A percentile compares a stretch with the other conserved stretches of the same genome.
Conservation (phyloP, 2,888 invertebrate genomes). For the Choristoneura rosaceana region DNA sequence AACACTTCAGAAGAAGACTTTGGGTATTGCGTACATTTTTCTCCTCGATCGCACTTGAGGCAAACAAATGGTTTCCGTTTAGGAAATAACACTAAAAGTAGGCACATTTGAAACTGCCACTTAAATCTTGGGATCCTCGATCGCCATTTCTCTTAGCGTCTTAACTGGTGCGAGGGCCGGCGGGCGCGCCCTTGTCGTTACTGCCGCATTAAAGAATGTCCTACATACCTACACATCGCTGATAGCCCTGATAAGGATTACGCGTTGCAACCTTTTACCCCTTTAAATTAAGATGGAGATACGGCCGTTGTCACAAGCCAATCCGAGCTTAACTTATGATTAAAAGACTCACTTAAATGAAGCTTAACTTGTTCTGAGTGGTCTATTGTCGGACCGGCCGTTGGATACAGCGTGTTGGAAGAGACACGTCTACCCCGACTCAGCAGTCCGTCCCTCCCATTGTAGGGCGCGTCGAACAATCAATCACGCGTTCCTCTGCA, state of each 20-base stretch:
- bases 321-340: slow-evolving; percentile 41
- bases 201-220: slow-evolving; percentile 66
- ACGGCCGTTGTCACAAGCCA: slow-evolving; percentile 36
- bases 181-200: slow-evolving; percentile 69
- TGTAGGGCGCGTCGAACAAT: slow-evolving; percentile 70
- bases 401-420: slow-evolving; percentile 48
- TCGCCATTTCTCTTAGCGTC: slow-evolving; percentile 80
- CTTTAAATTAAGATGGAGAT: slow-evolving; percentile 42
- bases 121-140: slow-evolving; percentile 83
- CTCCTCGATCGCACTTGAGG: slow-evolving; percentile 74
- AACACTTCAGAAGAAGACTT: slow-evolving; percentile 65
- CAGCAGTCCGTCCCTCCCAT: slow-evolving; percentile 48
- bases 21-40: slow-evolving; percentile 70
- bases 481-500: slow-evolving; percentile 79
- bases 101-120: slow-evolving; percentile 83
- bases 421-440: slow-evolving; percentile 54
- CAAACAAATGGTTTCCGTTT: slow-evolving; percentile 83
- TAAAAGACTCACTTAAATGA: slow-evolving; percentile 40
- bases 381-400: slow-evolving; percentile 31
- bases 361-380: slow-evolving; percentile 41
- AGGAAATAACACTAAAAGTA: slow-evolving; percentile 85
- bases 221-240: slow-evolving; percentile 55
- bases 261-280: slow-evolving; percentile 37
- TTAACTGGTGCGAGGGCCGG: slow-evolving; percentile 63
- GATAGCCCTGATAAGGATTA: slow-evolving; percentile 43